Base-by-base conservation (phyloP, 2,797 vertebrate genomes). In the Botia kubotai region DNA sequence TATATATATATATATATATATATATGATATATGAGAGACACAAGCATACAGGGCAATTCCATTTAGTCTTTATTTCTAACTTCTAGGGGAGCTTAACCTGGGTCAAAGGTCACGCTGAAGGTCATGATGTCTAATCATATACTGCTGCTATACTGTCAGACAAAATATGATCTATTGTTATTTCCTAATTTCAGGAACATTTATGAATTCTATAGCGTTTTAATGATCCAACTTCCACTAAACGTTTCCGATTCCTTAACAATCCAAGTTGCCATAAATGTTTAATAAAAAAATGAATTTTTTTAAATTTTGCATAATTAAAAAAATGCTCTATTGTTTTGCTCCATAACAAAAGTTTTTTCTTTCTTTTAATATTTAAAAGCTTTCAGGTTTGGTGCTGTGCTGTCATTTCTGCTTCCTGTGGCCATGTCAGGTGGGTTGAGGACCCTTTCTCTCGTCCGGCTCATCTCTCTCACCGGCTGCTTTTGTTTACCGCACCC, bases 81-180 rank as follows among this genome's bases (percentile, higher is more conserved):
- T 94, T 94, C 91, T 90, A 89, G 88, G 91, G 88, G 90, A 93
- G 91, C 90, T 92, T 92, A 94, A 94, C 93, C 88, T 4, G 50
- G 93, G 92, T 93, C 92, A 94, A 91, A 93, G 93, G 93, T 91
- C 91, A 90, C 48, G 6, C 79, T 87, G 88, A 88, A 91, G 92
- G 92, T 93, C 92, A 94, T 93, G 92, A 93, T 94, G 93, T 92
- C 93, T 93, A 93, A 94, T 89, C 93, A 93, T 94, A 90, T 94
- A 93, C 93, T 88, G 91, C 90, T 89, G 91, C 90, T 91, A 87
- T 88, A 87, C 89, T 87, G 92, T 92, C 92, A 92, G 93, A 90
- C 92, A 93, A 92, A 91, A 94, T 89, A 93, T 43, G 39, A 7
- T 43, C 6, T 43, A 7, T 6, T 43, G 39, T 43, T 10, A 43